Base-by-base conservation (phyloP, 30 jellyfish, hydroid and myxozoan genomes). In the Pseudorhiza aurosa region DNA sequence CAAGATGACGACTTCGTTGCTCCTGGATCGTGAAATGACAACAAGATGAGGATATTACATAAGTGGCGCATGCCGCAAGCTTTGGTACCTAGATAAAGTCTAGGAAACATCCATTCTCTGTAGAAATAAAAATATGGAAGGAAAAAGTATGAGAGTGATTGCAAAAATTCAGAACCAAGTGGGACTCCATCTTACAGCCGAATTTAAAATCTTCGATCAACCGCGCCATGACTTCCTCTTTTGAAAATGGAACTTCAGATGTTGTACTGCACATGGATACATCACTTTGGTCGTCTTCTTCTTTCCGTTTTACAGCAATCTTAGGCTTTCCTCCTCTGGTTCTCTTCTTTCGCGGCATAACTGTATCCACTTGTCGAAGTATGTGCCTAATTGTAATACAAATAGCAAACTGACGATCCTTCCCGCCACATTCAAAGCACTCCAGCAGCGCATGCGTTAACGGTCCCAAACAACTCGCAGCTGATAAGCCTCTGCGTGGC, bases 311-410 rank as follows among this genome's bases (percentile, higher is more conserved):
- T 26, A 60, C 40, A 19, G 82, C 26, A 28, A 53, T 22, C 43
- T 80, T 80, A 1, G 91, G 72, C 63, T 43, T 80, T 25, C 91
- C 91, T 14, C 74, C 82, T 31, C 91, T 56, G 25, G 91, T 65
- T 65, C 91, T 50, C 72, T 80, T 80, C 82, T 50, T 64, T 43
- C 83, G 35, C 10, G 91, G 91, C 91, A 80, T 80, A 14, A n/a
- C n/a, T n/a, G n/a, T n/a, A n/a, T n/a, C n/a, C n/a, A 14, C 11
- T 39, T 36, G 39, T 2, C 64, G n/a, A 49, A 49, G 22, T 21
- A 12, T 33, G 27, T 14, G n/a, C 31, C 35, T 9, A 37, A 3
- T 15, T 1, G 40, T 67, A 36, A 35, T 19, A 1, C 15, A 19
- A 14, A 18, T 63, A 19, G 35, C 77, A 27, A 63, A 33, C 63